Conservation (phyloP, 2,797 vertebrate genomes). For the Loriculus beryllinus region DNA sequence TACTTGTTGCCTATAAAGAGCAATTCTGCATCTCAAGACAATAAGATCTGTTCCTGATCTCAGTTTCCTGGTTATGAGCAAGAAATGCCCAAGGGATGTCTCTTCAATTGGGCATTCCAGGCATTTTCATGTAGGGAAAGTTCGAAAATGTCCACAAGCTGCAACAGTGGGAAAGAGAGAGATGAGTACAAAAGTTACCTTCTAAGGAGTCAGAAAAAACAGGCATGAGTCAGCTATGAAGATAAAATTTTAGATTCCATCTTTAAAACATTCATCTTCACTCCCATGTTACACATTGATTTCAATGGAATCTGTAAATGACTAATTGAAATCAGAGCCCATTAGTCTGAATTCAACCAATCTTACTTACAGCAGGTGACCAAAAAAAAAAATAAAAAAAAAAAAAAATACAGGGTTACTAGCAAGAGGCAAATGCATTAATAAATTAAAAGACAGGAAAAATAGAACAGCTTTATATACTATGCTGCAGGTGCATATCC, state of each 20-base stretch:
- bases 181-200: not conserved
- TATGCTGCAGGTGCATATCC: not conserved
- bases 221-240: not conserved
- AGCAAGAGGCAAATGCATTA: not conserved
- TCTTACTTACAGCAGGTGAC: not conserved
- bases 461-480: not conserved
- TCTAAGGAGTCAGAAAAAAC: not conserved
- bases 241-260: not conserved
- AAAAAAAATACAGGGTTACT: not conserved
- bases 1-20: not conserved
- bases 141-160: not conserved
- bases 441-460: not conserved
- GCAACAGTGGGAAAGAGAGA: not conserved
- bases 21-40: not conserved
- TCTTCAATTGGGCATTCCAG: not conserved
- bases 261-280: not conserved
- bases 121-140: not conserved
- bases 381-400: not conserved
- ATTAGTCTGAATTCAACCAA: not conserved
- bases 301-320: not conserved
- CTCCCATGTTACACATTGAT: not conserved
- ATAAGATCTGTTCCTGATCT: not conserved
- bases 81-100: fast-evolving
- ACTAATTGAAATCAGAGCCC: not conserved
- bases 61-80: not conserved